A percentile compares a stretch with the other conserved stretches of the same genome.
Conservation (phyloP, 2,888 invertebrate species). For the Thysanoteuthis rhombus region DNA sequence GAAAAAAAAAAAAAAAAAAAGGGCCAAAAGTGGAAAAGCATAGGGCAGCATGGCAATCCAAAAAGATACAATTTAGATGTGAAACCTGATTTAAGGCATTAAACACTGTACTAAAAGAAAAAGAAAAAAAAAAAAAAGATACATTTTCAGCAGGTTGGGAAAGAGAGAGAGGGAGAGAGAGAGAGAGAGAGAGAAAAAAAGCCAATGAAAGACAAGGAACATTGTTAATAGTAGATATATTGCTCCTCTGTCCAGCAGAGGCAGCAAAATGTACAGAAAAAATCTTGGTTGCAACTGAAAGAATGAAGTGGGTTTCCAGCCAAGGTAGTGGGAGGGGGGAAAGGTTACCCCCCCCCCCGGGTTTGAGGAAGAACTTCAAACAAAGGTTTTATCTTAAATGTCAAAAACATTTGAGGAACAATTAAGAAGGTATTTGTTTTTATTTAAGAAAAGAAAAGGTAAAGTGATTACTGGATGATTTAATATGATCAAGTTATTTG, state of each 20-base stretch:
- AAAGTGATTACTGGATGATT: not conserved
- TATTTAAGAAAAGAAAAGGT: not conserved
- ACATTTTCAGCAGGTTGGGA: not conserved
- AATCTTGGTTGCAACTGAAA: not conserved
- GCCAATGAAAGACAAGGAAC: slow-evolving; percentile 12
- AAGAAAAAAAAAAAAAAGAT: not conserved
- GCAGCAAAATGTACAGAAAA: not conserved
- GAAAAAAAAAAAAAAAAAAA: not conserved
- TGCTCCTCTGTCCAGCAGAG: not conserved
- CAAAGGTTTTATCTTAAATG: not conserved
- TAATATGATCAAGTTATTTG: not conserved
- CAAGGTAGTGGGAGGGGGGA: not conserved
- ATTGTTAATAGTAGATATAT: not conserved
- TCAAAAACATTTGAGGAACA: no score
- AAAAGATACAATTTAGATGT: not conserved
- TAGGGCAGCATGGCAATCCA: not conserved
- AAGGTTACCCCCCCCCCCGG: not conserved
- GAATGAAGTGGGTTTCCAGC: not conserved
- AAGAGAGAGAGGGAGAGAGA: not conserved
- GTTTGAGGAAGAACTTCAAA: not conserved
- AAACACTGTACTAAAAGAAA: slow-evolving; percentile 12
- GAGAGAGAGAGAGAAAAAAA: not conserved
- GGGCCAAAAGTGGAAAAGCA: not conserved
- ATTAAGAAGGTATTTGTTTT: no score
- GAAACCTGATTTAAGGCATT: slow-evolving; percentile 12